Evolutionary conservation across 2,888 invertebrate genomes (phyloP).

Genomic region (Crioceris asparagi): DNA sequence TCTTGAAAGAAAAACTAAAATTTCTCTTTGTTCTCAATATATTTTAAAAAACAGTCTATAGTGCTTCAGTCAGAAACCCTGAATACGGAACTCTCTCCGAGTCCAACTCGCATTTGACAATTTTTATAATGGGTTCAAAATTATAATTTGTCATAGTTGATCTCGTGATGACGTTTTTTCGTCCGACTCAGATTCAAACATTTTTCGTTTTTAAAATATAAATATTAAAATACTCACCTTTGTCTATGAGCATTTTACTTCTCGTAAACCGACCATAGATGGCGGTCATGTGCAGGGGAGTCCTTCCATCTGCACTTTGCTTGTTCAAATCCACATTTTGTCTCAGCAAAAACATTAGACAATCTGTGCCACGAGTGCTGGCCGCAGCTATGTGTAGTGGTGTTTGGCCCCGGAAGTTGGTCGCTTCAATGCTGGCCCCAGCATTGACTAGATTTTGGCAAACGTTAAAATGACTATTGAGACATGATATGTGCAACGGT

Average conservation of each 20-base stretch:
- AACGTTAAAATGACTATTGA: slow-evolving; percentile 48
- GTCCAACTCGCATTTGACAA: no score
- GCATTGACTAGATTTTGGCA: slow-evolving; percentile 42
- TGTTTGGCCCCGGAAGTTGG: slow-evolving; percentile 41
- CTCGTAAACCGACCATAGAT: slow-evolving; percentile 52
- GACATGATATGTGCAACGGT: slow-evolving; percentile 48
- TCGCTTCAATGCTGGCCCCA: slow-evolving; percentile 41
- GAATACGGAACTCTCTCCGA: no score
- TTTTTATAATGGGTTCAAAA: no score
- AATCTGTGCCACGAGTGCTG: slow-evolving; percentile 49
- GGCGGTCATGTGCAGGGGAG: slow-evolving; percentile 56
- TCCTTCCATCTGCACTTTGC: slow-evolving; percentile 47
- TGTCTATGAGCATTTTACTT: slow-evolving; percentile 49
- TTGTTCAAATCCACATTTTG: slow-evolving; percentile 44
- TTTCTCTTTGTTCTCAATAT: no score
- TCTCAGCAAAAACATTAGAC: slow-evolving; percentile 45
- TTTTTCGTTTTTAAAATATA: no score
- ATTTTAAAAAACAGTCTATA: no score
- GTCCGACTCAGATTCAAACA: no score
- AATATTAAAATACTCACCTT: slow-evolving; percentile 40
- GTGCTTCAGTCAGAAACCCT: no score
- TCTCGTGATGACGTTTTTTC: no score
- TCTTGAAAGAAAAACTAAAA: no score
- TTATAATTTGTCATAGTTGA: no score
- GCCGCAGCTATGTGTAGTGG: slow-evolving; percentile 51